Base-by-base conservation (phyloP, 2,113 vertebrate genomes). In the Gallinago media region DNA sequence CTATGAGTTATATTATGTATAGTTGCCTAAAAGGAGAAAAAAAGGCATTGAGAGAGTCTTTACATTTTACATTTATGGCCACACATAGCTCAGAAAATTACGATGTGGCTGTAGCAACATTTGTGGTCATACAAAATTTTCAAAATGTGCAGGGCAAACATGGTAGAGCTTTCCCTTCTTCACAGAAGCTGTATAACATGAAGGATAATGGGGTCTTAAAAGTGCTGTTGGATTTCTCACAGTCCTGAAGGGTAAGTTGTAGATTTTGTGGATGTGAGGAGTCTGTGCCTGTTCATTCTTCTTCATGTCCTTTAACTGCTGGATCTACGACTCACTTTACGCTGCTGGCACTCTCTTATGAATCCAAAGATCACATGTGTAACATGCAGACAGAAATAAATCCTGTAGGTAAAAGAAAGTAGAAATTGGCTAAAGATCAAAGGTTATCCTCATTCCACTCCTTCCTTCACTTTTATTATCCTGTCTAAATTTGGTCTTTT, bases 351-450 rank as follows among this genome's bases (percentile, higher is more conserved):
- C 27, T 70, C 34, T 90, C 67, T 40, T 95, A 85, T 87, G 67
- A 88, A 78, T 96, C 77, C 34, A 11, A 94, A 96, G 85, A 93
- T 94, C 77, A 91, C 94, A 94, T 96, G 95, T 94, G 92, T 44
- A 97, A 89, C 81, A 94, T 96, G 86, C 96, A 96, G 96, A 86
- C 93, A 96, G 96, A 97, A 98, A 97, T 96, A 97, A 96, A 94
- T 94, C 97, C 93, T 97, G 75, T 95, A 98, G 97, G 98, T 98
- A 97, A 96, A 97, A 97, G 85, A 97, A 96, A 97, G 77, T 92
- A 97, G 96, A 97, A 98, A 97, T 97, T 98, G 98, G 97, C 97
- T 83, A 70, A 93, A 97, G 97, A 98, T 98, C 97, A 98, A 98
- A 98, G 96, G 97, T 98, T 95, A 96, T 55, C 61, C 94, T 97